Base-by-base conservation (phyloP, 1,140 invertebrate species). In the Oedothorax gibbosus region DNA sequence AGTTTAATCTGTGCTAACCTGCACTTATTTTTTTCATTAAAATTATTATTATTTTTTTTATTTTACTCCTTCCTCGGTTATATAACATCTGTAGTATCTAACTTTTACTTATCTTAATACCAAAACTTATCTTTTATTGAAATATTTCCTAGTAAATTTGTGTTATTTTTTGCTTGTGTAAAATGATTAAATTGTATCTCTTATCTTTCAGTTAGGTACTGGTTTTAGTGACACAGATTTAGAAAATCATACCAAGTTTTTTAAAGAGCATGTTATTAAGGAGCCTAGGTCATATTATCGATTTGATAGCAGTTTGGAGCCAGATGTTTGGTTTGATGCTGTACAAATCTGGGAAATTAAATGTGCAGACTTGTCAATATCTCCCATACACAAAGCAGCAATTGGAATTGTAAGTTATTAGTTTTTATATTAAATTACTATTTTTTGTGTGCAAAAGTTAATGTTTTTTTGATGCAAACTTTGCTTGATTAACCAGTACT, bases 351-450 rank as follows among this genome's bases (percentile, higher is more conserved):
- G 98, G 98, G 99, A 99, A 92, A 93, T 99, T 10, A 99, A 99
- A 91, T 99, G 97, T 90, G 99, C 98, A 0, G 99, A 99, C 92
- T 92, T 99, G 35, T 99, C 97, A 9, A 92, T 99, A 49, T 99
- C 98, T 14, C 98, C 99, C 15, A 94, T 97, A 62, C 97, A 99
- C 89, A 93, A 92, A 89, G 98, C 98, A 78, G 98, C 94, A 6
- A 90, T 93, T 57, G 98, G 98, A 86, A 93, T 98, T 89, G 95
- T 95, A 90, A 91, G 93, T 94, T n/a, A 66, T 3, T 12, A 50
- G 51, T 15, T 15, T 18, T 62, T 62, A 62, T 18, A 15, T 62
- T 62, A 18, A 12, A 62, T 62, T 62, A n/a, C n/a, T 35, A 35
- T 35, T 2, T 35, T 35, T 35, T 35, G 35, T 1, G n/a, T n/a